Percentiles rank a stretch among this genome's conserved stretches.
phyloP scores from a whole-genome alignment of 2,113 vertebrate species.

The Myxocyprinus asiaticus region DNA sequence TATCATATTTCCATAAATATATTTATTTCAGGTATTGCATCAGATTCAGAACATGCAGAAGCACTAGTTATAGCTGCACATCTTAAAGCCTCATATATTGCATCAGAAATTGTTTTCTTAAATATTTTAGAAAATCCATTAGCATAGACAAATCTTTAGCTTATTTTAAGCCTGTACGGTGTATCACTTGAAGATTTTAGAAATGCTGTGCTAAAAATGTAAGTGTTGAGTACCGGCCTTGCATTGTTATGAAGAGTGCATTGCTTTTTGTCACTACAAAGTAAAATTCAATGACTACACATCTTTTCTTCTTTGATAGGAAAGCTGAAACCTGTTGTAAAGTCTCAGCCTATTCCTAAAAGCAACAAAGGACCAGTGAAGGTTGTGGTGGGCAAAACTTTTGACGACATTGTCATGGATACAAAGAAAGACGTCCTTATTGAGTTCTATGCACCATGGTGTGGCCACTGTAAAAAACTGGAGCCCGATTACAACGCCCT shows the following conservation, averaged over 20 bases:
- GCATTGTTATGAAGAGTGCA: not conserved
- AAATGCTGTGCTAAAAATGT: too few relatives aligned
- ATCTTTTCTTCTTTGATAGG: conserved; percentile 70
- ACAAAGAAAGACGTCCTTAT: conserved; percentile 89
- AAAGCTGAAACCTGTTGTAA: conserved; percentile 89
- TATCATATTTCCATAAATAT: too few relatives aligned
- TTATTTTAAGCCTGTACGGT: too few relatives aligned
- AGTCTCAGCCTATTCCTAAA: conserved; percentile 92
- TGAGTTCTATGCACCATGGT: conserved; percentile 97
- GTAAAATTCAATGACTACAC: not conserved
- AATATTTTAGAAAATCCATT: too few relatives aligned
- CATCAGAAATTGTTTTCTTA: too few relatives aligned
- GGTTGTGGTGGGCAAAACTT: conserved; percentile 93
- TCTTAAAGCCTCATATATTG: too few relatives aligned
- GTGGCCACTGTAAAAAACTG: conserved; percentile 94
- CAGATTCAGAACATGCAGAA: too few relatives aligned
- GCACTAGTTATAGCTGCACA: too few relatives aligned
- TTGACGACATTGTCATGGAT: conserved; percentile 91
- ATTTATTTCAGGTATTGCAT: too few relatives aligned
- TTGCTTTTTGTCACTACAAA: not conserved
- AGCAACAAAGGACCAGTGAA: conserved; percentile 94
- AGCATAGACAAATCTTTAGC: too few relatives aligned
- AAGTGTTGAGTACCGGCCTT: not conserved
- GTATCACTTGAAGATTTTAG: too few relatives aligned
- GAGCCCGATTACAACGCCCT: conserved; percentile 87